phyloP scores from a whole-genome alignment of 2,888 invertebrate species.

The Patella pellucida region DNA sequence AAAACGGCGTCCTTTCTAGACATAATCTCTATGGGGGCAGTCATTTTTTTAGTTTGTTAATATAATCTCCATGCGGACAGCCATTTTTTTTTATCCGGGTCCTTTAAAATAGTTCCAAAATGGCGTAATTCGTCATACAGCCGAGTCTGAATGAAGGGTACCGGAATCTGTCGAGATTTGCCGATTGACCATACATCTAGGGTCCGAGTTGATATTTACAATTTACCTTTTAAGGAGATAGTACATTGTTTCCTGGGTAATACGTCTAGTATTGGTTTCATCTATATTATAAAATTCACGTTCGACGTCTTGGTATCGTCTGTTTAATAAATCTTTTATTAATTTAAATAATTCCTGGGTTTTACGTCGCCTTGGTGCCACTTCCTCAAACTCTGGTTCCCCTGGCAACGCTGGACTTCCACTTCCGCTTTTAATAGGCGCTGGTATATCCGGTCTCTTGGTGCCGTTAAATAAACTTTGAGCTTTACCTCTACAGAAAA shows the following conservation, averaged over 20 bases:
- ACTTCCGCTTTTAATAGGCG: constrained; percentile 20
- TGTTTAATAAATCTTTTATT: constrained; percentile 61
- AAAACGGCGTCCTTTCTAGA: too few species aligned
- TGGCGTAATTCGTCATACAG: too few species aligned
- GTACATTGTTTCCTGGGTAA: constrained; percentile 69
- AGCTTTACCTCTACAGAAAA: constrained; percentile 57
- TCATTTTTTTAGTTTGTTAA: too few species aligned
- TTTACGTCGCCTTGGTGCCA: constrained; percentile 33
- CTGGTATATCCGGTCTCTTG: constrained; percentile 1
- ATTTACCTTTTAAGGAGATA: constrained; percentile 62
- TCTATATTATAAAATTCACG: constrained; percentile 64
- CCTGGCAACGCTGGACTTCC: constrained; percentile 33
- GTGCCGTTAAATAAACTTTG: constrained; percentile 58
- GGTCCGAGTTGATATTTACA: background rate
- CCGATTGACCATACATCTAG: too few species aligned
- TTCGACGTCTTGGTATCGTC: constrained; percentile 63
- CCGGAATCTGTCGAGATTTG: too few species aligned
- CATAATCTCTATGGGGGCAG: too few species aligned
- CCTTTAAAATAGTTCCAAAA: too few species aligned
- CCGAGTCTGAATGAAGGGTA: too few species aligned
- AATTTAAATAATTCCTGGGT: constrained; percentile 54
- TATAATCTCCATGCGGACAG: too few species aligned
- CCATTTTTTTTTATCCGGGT: too few species aligned
- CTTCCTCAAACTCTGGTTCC: constrained; percentile 36
- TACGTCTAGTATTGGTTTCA: constrained; percentile 63